Evolutionary conservation across 2,113 vertebrate genomes (phyloP).

Genomic region (Gymnorhina tibicen): DNA sequence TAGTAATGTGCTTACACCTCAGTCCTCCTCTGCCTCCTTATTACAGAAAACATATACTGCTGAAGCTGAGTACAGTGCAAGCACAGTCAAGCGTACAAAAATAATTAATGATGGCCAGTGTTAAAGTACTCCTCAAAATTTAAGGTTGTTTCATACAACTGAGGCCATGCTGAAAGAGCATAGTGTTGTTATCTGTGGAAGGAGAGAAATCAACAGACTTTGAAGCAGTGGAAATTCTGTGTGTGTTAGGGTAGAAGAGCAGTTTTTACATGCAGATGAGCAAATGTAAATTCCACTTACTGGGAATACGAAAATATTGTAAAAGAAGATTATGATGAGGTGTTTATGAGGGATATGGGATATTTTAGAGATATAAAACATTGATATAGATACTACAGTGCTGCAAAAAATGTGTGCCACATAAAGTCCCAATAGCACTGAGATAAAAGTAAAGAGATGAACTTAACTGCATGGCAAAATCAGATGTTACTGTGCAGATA

Average conservation of each 20-base stretch:
- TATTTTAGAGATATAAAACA: constrained; percentile 48
- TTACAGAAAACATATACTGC: neutral
- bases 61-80: neutral
- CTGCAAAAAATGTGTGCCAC: constrained; percentile 43
- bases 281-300: constrained; percentile 35
- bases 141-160: constrained; percentile 31
- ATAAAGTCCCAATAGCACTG: constrained; percentile 37
- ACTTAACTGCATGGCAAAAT: constrained; percentile 38
- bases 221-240: constrained; percentile 44
- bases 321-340: constrained; percentile 39
- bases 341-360: constrained; percentile 38
- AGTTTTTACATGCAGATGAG: constrained; percentile 55
- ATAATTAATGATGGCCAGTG: neutral
- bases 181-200: constrained; percentile 34
- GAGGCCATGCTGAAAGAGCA: constrained; percentile 33
- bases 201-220: constrained; percentile 57
- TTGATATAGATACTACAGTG: constrained; percentile 18
- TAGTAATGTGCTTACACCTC: neutral
- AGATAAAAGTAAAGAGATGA: constrained; percentile 52
- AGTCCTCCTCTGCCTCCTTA: neutral
- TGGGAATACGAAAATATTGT: constrained; percentile 38
- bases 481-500: constrained; percentile 49
- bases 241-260: constrained; percentile 31
- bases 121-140: constrained; percentile 23
- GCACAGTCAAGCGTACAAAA: neutral